Conservation (phyloP, 2,113 vertebrate species). For the Phaetusa simplex region DNA sequence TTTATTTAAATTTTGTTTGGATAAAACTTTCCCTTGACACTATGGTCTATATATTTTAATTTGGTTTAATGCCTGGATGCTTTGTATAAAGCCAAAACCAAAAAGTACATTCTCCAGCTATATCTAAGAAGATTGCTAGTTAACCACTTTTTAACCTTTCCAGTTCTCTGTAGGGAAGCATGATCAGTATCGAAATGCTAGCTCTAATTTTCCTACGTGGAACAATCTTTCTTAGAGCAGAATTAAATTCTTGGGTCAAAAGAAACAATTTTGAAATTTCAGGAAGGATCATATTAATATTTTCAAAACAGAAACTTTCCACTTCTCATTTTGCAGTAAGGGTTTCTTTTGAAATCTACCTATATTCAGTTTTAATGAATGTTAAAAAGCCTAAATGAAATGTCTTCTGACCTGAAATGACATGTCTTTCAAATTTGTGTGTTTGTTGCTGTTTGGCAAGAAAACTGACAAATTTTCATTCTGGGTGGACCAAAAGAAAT, state of each 20-base stretch:
- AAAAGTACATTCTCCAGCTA: neutral
- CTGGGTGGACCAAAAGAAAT: neutral
- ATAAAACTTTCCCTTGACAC: neutral
- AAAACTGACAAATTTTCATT: conserved; percentile 38
- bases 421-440: neutral
- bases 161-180: neutral
- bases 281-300: neutral
- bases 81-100: neutral
- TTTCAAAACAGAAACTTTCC: neutral
- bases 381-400: neutral
- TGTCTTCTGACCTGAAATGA: conserved; percentile 17
- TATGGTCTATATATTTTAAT: neutral
- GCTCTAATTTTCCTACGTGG: neutral
- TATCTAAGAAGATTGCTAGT: neutral
- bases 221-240: neutral
- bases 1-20: conserved; percentile 32
- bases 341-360: neutral
- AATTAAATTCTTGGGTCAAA: neutral
- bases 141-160: neutral
- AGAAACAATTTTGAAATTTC: neutral
- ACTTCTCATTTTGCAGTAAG: neutral
- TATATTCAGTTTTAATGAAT: neutral
- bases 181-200: neutral
- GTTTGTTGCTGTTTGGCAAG: neutral
- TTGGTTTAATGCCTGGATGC: conserved; percentile 2